Evolutionary conservation across 2,113 vertebrate species (phyloP).

Genomic region (Rhea pennata): DNA sequence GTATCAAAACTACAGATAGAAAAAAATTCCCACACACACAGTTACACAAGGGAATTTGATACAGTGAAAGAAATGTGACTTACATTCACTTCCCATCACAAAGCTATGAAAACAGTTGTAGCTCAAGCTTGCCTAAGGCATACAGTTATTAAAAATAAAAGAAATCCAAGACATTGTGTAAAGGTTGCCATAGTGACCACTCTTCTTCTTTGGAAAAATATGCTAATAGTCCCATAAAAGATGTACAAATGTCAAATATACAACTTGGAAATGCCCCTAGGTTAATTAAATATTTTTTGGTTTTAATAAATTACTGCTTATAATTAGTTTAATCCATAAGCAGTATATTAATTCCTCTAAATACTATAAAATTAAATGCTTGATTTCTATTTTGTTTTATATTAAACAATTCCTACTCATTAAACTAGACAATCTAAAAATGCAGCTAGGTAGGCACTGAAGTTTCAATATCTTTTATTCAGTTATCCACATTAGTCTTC

Average conservation of each 20-base stretch:
- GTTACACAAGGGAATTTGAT: background rate
- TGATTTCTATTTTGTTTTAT: background rate
- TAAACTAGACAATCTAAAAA: slow-evolving; percentile 18
- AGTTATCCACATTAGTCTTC: background rate
- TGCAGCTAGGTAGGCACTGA: background rate
- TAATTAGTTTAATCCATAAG: background rate
- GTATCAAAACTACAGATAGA: background rate
- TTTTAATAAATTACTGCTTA: background rate
- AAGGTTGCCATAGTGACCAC: slow-evolving; percentile 66
- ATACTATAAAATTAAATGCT: background rate
- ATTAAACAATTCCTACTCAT: background rate
- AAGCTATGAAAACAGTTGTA: background rate
- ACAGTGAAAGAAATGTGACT: background rate
- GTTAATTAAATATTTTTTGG: background rate
- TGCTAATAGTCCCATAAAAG: slow-evolving; percentile 11
- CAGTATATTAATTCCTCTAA: background rate
- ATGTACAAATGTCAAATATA: background rate
- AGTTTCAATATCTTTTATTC: background rate
- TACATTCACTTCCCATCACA: background rate
- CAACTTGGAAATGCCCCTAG: background rate
- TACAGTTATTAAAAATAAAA: background rate
- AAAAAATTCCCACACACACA: background rate
- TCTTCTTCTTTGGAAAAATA: slow-evolving; percentile 11
- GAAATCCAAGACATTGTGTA: background rate
- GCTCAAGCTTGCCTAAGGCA: background rate